Conservation (phyloP, 2,113 vertebrate genomes). For the Helogale parvula region DNA sequence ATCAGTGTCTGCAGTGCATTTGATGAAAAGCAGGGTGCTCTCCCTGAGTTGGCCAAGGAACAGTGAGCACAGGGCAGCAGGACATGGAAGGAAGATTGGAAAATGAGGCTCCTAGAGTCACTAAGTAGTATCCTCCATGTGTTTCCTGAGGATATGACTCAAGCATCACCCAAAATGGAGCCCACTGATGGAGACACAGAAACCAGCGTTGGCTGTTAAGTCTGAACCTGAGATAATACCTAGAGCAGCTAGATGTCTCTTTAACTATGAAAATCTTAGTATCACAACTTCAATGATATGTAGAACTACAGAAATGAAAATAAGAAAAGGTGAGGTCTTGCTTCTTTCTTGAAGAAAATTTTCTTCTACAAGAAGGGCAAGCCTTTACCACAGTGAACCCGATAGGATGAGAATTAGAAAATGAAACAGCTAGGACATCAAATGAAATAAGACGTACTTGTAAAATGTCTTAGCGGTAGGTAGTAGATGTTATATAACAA, state of each 20-base stretch:
- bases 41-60: not conserved
- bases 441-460: not conserved
- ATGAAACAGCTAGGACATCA: not conserved
- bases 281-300: not conserved
- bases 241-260: not conserved
- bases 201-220: not conserved
- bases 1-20: not conserved
- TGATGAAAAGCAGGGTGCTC: not conserved
- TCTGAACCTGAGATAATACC: not conserved
- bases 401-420: not conserved
- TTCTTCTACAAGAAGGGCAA: not conserved
- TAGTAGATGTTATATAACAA: not conserved
- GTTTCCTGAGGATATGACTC: not conserved
- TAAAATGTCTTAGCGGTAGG: not conserved
- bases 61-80: not conserved
- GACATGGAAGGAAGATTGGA: not conserved
- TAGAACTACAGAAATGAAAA: not conserved
- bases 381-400: not conserved
- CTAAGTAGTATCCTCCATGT: too few species aligned
- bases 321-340: not conserved
- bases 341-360: not conserved
- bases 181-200: not conserved
- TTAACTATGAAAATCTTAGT: not conserved
- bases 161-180: not conserved
- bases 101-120: not conserved